Conservation (phyloP, 2,797 vertebrate genomes). For the Buceros bicornis region DNA sequence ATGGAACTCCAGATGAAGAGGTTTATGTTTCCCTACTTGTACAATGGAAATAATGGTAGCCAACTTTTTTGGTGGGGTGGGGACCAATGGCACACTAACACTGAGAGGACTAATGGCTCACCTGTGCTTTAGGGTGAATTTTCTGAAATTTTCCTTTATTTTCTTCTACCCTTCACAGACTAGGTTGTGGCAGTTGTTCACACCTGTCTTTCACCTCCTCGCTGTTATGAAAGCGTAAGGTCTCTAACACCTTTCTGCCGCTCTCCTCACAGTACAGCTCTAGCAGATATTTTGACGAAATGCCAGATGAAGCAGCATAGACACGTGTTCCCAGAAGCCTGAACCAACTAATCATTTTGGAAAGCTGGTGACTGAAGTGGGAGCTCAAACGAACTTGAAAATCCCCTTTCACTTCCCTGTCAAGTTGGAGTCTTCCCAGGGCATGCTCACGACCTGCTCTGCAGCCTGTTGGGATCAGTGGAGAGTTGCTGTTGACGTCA, state of each 20-base stretch:
- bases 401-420: background rate
- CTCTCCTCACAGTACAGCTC: background rate
- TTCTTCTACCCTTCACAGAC: background rate
- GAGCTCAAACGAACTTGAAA: background rate
- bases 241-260: background rate
- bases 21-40: background rate
- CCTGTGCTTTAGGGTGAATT: background rate
- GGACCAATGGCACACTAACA: too few species aligned
- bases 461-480: background rate
- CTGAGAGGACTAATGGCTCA: background rate
- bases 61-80: background rate
- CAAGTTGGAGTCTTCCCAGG: conserved; percentile 43
- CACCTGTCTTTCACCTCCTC: background rate
- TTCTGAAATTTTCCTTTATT: background rate
- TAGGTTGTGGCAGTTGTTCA: background rate
- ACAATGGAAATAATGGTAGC: background rate
- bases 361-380: background rate
- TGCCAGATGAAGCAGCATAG: conserved; percentile 22
- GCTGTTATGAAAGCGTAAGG: background rate
- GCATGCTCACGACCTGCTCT: background rate
- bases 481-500: conserved; percentile 20
- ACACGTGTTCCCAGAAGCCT: background rate
- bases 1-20: background rate
- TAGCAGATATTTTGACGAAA: background rate
- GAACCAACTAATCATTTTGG: background rate